Evolutionary conservation across 2,797 vertebrate species (phyloP).

Genomic region (Urosaurus nigricauda): DNA sequence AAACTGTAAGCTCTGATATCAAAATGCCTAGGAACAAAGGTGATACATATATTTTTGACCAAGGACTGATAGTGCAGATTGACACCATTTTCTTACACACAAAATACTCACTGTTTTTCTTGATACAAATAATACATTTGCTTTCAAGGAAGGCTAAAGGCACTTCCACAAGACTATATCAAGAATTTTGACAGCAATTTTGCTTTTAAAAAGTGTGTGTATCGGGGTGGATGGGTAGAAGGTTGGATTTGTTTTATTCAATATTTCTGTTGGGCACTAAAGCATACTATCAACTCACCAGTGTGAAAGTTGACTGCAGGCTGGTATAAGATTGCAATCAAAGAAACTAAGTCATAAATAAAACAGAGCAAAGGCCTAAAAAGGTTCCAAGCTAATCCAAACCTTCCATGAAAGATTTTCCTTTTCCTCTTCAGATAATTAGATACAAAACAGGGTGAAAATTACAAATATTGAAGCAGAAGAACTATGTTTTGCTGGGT

Average conservation of each 20-base stretch:
- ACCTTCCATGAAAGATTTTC: slow-evolving; percentile 65
- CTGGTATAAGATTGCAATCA: slow-evolving; percentile 32
- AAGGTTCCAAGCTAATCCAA: slow-evolving; percentile 47
- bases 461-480: slow-evolving; percentile 62
- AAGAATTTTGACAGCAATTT: neutral
- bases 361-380: slow-evolving; percentile 52
- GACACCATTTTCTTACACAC: neutral
- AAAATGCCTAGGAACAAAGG: slow-evolving; percentile 10
- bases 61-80: slow-evolving; percentile 22
- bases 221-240: neutral
- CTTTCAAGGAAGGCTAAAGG: neutral
- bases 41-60: neutral
- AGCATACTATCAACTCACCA: slow-evolving; percentile 35
- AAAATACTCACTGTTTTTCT: slow-evolving; percentile 8
- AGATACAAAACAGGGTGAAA: slow-evolving; percentile 61
- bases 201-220: neutral
- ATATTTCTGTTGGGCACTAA: slow-evolving; percentile 41
- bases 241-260: slow-evolving; percentile 23
- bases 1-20: neutral
- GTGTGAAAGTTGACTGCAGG: slow-evolving; percentile 40
- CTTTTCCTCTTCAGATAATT: slow-evolving; percentile 61
- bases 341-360: slow-evolving; percentile 37
- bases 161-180: neutral
- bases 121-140: neutral
- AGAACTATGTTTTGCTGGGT: slow-evolving; percentile 51